Evolutionary conservation across 2,113 vertebrate genomes (phyloP), one percentile per base, ranked within the genome.

Genomic region (Megaceryle maxima): DNA sequence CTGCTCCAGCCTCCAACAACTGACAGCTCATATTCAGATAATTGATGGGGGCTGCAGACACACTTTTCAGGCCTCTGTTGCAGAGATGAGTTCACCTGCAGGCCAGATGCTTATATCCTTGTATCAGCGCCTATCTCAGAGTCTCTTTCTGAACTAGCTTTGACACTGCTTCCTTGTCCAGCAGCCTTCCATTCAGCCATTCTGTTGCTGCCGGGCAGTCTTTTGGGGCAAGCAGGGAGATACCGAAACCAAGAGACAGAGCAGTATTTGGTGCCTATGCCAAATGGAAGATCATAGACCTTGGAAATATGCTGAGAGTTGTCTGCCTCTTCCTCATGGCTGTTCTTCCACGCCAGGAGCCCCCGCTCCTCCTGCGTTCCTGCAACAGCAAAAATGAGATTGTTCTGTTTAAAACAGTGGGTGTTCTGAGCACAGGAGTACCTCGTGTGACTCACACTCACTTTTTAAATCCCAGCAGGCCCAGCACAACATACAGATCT

Each of bases 341-440:
- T 97, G n/a, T 98, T 96, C 91, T 98, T 99, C 99, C 99, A 99
- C 0, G 98, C 96, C 66, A 98, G 69, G 39, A 99, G 97, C 11
- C 99, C 99, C 16, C 99, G 97, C 91, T 99, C 99, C 56, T 98
- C 97, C 92, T 96, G 98, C 29, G 98, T 98, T 83, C 99, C 99
- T 99, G 64, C 50, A 95, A 93, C 83, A 96, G 37, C 66, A 80
- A 60, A 92, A 88, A 41, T 67, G 16, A 95, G 29, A 75, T 26
- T 0, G 4, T 31, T 41, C 13, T 82, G 33, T 63, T 86, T 41
- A 37, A n/a, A 86, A 46, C 39, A 60, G 35, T 1, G 6, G 13
- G 5, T 83, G 15, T 64, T 83, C 41, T 0, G 1, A 68, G 44
- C 44, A 9, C 0, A 68, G 73, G 22, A 67, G 39, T 79, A 13